Evolutionary conservation across 2,888 invertebrate species (phyloP).

Genomic region (Drosophila heteroneura): DNA sequence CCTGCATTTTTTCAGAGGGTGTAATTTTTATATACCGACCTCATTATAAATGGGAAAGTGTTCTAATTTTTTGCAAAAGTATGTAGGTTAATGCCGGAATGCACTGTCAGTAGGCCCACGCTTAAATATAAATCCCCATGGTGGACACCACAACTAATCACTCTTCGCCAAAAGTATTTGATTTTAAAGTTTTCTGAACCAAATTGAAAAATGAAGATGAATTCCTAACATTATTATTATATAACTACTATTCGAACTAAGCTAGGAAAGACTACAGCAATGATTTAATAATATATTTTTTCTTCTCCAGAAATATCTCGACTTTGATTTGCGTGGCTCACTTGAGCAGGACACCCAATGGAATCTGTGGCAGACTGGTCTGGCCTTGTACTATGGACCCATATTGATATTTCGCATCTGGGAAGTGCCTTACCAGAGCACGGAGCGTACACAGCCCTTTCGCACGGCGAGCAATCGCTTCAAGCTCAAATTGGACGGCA

Average conservation of each 20-base stretch:
- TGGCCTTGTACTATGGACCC: conserved; percentile 94
- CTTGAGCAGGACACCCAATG: conserved; percentile 89
- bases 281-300: background rate
- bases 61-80: background rate
- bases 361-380: conserved; percentile 97
- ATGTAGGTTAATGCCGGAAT: background rate
- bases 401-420: conserved; percentile 92
- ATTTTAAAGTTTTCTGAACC: too few relatives aligned
- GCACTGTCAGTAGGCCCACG: background rate
- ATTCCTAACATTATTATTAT: too few relatives aligned
- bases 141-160: background rate
- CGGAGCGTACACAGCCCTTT: conserved; percentile 86
- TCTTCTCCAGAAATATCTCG: conserved; percentile 72
- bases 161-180: too few relatives aligned
- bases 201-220: too few relatives aligned
- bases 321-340: conserved; percentile 82
- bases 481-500: conserved; percentile 92
- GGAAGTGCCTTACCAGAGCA: conserved; percentile 89
- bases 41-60: too few relatives aligned
- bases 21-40: background rate
- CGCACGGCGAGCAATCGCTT: conserved; percentile 87
- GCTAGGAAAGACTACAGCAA: background rate
- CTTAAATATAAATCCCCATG: too few relatives aligned
- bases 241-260: background rate
- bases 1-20: background rate